Evolutionary conservation across 2,888 invertebrate species (phyloP).

Genomic region (Yponomeuta malinellus): DNA sequence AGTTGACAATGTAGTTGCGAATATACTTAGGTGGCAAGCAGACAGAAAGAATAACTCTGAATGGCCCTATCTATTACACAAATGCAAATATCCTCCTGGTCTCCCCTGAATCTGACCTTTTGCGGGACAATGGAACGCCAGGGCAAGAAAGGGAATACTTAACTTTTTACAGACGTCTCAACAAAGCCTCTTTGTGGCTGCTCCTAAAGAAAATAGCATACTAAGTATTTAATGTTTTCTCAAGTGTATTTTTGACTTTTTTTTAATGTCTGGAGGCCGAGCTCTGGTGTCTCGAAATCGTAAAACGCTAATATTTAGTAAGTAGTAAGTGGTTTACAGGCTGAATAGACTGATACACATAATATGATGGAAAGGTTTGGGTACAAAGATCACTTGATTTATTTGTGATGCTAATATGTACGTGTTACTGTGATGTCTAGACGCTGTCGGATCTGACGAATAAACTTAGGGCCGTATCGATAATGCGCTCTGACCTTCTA

Average conservation of each 20-base stretch:
- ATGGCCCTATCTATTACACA: background rate
- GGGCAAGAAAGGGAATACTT: slow-evolving; percentile 32
- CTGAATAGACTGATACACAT: too few species aligned
- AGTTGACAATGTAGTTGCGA: too few species aligned
- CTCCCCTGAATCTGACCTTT: background rate
- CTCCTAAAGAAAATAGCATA: background rate
- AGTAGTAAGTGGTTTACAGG: too few species aligned
- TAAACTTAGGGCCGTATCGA: too few species aligned
- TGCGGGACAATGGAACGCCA: slow-evolving; percentile 14
- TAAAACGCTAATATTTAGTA: too few species aligned
- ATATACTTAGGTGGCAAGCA: background rate
- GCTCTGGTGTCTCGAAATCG: too few species aligned
- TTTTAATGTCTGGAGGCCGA: background rate
- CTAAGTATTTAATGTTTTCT: background rate
- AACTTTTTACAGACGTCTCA: slow-evolving; percentile 60
- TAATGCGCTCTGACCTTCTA: too few species aligned
- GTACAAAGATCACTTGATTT: too few species aligned
- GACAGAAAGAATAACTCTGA: background rate
- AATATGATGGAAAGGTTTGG: too few species aligned
- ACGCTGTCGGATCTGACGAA: too few species aligned
- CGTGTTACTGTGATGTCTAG: too few species aligned
- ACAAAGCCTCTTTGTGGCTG: slow-evolving; percentile 29
- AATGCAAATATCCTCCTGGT: background rate
- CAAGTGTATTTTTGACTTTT: background rate
- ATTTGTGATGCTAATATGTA: too few species aligned